Percentiles rank a stretch among this genome's conserved stretches.
These are phyloP conservation scores for Plebejus argus DNA, from an alignment of 2,888 invertebrate species.

Conservation along the genomic window DNA sequence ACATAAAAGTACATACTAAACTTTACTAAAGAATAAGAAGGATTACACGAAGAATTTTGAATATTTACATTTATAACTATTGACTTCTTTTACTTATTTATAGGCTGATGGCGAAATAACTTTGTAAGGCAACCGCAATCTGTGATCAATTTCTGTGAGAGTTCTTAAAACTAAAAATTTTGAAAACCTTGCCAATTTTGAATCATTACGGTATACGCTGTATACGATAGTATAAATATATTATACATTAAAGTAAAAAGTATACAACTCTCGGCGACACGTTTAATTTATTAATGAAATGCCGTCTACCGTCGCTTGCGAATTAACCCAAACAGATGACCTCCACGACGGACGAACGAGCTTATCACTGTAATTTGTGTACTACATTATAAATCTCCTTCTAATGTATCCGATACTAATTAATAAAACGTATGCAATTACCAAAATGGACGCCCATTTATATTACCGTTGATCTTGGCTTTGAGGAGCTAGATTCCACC, in stretches of 20 bases:
- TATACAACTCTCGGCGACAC: slow-evolving; percentile 10
- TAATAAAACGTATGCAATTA: background rate
- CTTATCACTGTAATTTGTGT: slow-evolving; percentile 9
- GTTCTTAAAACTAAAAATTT: too few relatives aligned
- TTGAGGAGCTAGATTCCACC: background rate
- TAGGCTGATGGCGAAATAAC: too few relatives aligned
- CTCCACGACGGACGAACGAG: background rate
- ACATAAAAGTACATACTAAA: too few relatives aligned
- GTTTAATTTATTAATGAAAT: slow-evolving; percentile 21
- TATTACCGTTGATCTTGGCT: background rate
- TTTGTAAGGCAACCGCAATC: too few relatives aligned
- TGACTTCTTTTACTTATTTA: too few relatives aligned
- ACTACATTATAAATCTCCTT: background rate
- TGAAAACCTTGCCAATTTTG: too few relatives aligned
- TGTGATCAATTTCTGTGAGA: too few relatives aligned
- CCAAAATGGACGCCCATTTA: background rate
- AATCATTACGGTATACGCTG: too few relatives aligned
- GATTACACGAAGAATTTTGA: too few relatives aligned
- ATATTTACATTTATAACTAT: too few relatives aligned
- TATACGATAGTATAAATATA: background rate
- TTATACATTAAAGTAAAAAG: background rate
- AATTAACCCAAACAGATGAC: slow-evolving; percentile 6
- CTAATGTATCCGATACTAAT: background rate
- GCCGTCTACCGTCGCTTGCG: slow-evolving; percentile 12
- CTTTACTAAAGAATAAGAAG: too few relatives aligned